A percentile compares a stretch with the other conserved stretches of the same genome.
Evolutionary conservation across 2,797 vertebrate species (phyloP).

Genomic region (Chelonia mydas): DNA sequence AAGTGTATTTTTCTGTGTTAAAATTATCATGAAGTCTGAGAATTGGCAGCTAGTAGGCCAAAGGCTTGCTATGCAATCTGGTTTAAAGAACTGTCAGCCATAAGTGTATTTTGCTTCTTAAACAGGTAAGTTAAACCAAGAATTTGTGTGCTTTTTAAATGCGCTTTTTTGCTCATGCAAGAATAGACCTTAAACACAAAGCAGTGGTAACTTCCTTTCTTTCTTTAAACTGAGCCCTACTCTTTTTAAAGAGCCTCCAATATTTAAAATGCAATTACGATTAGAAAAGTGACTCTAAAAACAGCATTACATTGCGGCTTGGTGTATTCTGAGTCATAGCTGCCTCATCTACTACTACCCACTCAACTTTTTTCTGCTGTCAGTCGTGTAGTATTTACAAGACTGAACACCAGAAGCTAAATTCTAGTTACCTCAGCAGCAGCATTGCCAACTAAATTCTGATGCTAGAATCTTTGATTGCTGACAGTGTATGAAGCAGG

Average conservation of each 20-base stretch:
- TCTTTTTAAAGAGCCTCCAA: not conserved
- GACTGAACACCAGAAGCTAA: not conserved
- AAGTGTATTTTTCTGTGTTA: not conserved
- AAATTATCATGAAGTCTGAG: constrained; percentile 1
- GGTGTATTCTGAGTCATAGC: not conserved
- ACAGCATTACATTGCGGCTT: not conserved
- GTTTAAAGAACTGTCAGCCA: constrained; percentile 67
- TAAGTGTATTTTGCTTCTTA: constrained; percentile 63
- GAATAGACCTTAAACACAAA: constrained; percentile 50
- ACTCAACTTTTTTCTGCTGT: not conserved
- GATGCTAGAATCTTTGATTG: not conserved
- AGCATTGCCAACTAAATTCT: not conserved
- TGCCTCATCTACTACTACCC: too few species aligned
- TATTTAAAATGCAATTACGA: accelerated
- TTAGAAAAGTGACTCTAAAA: not conserved
- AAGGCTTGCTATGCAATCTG: constrained; percentile 37
- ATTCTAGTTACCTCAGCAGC: not conserved
- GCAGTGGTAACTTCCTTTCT: constrained; percentile 63
- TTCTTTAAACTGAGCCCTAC: not conserved
- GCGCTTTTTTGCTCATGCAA: constrained; percentile 3
- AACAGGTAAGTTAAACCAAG: not conserved
- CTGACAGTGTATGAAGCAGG: not conserved
- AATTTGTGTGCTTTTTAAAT: not conserved
- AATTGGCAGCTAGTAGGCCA: constrained; percentile 48
- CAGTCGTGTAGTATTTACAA: not conserved